Base-by-base conservation (phyloP, 2,113 vertebrate species). In the Saguinus midas region DNA sequence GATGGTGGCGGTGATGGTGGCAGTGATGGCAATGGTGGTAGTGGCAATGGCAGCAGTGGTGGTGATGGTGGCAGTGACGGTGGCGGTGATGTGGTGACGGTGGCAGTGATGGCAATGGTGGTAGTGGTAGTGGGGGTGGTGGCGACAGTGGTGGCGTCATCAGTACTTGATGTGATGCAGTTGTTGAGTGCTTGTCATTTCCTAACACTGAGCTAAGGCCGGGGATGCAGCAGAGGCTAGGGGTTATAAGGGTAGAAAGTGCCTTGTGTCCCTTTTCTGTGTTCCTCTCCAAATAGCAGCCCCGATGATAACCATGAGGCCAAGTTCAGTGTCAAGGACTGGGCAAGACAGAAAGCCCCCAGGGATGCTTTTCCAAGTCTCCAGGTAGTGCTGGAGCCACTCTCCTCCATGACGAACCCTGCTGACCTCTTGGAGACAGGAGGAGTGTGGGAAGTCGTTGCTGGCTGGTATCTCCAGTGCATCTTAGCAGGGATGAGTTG, bases 111-210 rank as follows among this genome's bases (percentile, higher is more conserved):
- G 48, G 48, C 48, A 50, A 3, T 50, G 48, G 48, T 50, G 48
- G 10, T 50, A 13, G 48, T 50, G 48, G 13, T 50, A 13, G 48
- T 50, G 13, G 48, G 0, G 48, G 48, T 14, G 48, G 48, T 50
- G 48, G 48, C 48, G 12, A 50, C 48, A 50, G 3, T 43, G 29
- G 64, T n/a, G 17, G 32, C 13, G 1, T 25, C 21, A 1, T 50
- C 18, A 0, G 45, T 25, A 5, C 58, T 35, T 50, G 37, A 0
- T 12, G 13, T 43, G 78, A 58, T 40, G 35, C 5, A 0, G 45
- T 18, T 23, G 45, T 86, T 16, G 11, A 10, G 32, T 1, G 0
- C 61, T 61, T 57, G 43, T 83, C 37, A 16, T 29, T 29, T 85
- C 35, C 29, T 35, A 5, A 3, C 25, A 21, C 32, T 32, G 48